Percentiles rank a stretch among this genome's conserved stretches.
Conservation (phyloP, 2,113 vertebrate genomes). For the Antechinus stuartii region DNA sequence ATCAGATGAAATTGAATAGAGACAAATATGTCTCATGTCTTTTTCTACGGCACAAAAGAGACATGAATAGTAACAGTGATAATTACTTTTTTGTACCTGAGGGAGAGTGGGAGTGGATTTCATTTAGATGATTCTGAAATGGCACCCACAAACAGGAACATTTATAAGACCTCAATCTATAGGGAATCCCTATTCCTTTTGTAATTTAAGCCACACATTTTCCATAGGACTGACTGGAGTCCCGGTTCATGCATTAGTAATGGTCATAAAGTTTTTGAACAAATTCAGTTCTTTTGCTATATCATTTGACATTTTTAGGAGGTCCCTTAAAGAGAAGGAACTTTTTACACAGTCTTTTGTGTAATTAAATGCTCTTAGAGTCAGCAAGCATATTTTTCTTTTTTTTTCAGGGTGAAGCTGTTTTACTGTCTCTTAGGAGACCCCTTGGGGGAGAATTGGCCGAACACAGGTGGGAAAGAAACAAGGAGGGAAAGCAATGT, state of each 20-base stretch:
- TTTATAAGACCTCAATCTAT: background rate
- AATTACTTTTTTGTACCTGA: background rate
- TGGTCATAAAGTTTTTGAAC: background rate
- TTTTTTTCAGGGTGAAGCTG: background rate
- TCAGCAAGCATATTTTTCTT: background rate
- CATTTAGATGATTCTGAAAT: background rate
- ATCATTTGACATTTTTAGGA: background rate
- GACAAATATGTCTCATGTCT: background rate
- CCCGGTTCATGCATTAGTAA: background rate
- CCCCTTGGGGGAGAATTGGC: constrained; percentile 64
- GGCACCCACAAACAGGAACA: background rate
- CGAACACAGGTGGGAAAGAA: background rate
- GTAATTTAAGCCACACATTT: background rate
- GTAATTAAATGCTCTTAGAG: background rate
- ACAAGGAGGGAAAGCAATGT: background rate
- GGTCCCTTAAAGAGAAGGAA: background rate
- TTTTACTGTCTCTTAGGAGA: background rate
- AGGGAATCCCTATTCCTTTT: background rate
- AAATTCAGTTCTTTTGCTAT: background rate
- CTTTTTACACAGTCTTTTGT: background rate
- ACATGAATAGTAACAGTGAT: background rate
- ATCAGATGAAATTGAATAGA: background rate
- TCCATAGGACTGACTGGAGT: background rate
- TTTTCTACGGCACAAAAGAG: background rate
- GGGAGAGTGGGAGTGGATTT: background rate